Evolutionary conservation across 92 coral and sea anemone species (phyloP).

Genomic region (Ricordea florida): DNA sequence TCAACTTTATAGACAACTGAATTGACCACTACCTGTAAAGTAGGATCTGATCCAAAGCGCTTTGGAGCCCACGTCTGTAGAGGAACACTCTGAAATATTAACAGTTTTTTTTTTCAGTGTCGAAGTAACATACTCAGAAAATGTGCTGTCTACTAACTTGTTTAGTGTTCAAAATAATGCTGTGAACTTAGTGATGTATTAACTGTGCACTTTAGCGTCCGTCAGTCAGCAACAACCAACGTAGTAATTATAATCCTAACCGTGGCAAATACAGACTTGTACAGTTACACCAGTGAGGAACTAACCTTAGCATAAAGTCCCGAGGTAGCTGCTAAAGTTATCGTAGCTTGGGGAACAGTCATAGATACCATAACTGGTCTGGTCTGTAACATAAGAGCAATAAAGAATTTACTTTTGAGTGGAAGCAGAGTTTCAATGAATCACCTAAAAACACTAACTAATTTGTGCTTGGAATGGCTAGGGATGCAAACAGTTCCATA

Average conservation of each 20-base stretch:
- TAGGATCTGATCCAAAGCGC: constrained; percentile 81
- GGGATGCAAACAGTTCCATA: too few relatives aligned
- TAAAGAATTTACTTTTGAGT: background rate
- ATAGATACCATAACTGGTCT: constrained; percentile 79
- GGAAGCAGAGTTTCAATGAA: background rate
- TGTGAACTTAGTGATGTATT: too few relatives aligned
- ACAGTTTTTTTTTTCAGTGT: too few relatives aligned
- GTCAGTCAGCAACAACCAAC: too few relatives aligned
- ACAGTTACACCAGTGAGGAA: background rate
- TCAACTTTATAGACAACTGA: too few relatives aligned
- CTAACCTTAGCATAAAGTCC: constrained; percentile 80
- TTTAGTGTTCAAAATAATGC: background rate
- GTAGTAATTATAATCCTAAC: too few relatives aligned
- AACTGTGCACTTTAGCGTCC: too few relatives aligned
- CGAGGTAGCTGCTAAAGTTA: constrained; percentile 60
- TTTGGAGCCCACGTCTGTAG: constrained; percentile 84
- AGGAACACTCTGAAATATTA: constrained; percentile 66
- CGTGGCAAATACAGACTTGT: background rate
- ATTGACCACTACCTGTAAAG: constrained; percentile 77
- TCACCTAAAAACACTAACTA: too few relatives aligned
- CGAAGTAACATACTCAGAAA: too few relatives aligned
- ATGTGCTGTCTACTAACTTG: background rate
- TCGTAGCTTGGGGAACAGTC: constrained; percentile 72
- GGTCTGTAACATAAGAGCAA: constrained; percentile 45
- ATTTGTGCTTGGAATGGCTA: too few relatives aligned